These are phyloP conservation scores for Hemistola chrysoprasaria DNA, from an alignment of 2,888 invertebrate species.

Conservation along the genomic window DNA sequence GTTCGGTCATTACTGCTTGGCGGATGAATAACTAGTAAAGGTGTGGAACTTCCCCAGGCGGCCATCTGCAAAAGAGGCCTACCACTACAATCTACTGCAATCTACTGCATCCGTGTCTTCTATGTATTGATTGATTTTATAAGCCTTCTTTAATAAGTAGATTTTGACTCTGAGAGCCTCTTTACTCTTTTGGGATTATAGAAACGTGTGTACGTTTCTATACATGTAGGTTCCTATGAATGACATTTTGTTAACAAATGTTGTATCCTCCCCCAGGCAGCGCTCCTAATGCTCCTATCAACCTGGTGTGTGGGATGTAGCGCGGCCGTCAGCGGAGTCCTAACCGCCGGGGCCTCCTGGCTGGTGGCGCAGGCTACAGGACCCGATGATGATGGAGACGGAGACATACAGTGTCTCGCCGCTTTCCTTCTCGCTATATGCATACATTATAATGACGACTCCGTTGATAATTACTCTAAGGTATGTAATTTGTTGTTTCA, in stretches of 20 bases:
- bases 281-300: slow-evolving; percentile 94
- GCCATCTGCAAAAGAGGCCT: no score
- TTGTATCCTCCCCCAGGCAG: slow-evolving; percentile 76
- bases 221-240: no score
- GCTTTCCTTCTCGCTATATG: slow-evolving; percentile 97
- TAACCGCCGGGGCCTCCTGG: slow-evolving; percentile 92
- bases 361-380: slow-evolving; percentile 85
- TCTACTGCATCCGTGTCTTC: no score
- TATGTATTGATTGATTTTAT: no score
- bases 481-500: slow-evolving; percentile 40
- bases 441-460: slow-evolving; percentile 93
- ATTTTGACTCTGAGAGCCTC: no score
- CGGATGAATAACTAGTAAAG: no score
- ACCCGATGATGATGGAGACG: slow-evolving; percentile 14
- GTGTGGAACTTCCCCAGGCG: no score
- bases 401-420: slow-evolving; percentile 89
- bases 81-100: no score
- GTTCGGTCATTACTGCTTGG: no score
- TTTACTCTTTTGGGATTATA: no score
- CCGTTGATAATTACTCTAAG: slow-evolving; percentile 88
- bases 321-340: slow-evolving; percentile 90
- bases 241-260: background rate
- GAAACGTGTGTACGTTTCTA: no score
- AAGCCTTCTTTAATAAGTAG: no score
- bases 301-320: slow-evolving; percentile 91